Evolutionary conservation across 2,888 invertebrate species (phyloP).

Genomic region (Tenthredo livida): DNA sequence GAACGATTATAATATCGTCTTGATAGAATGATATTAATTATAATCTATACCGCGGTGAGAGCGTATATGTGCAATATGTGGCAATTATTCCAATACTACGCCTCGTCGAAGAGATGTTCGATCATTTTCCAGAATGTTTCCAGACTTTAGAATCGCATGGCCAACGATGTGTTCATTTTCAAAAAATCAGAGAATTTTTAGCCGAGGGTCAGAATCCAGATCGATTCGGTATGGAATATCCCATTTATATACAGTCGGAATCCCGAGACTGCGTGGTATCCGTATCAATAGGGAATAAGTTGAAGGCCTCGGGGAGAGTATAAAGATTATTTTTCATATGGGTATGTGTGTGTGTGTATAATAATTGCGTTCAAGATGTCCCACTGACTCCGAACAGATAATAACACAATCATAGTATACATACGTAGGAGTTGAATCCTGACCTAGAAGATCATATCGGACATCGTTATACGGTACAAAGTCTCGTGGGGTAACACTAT

Average conservation of each 20-base stretch:
- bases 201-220: too few species aligned
- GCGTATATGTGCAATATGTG: too few species aligned
- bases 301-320: not conserved
- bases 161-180: too few species aligned
- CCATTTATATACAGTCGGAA: not conserved
- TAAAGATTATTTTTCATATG: not conserved
- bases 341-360: too few species aligned
- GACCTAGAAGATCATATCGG: constrained; percentile 24
- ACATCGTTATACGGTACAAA: not conserved
- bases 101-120: too few species aligned
- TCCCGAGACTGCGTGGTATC: not conserved
- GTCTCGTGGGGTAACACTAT: not conserved
- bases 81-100: too few species aligned
- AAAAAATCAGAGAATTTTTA: too few species aligned
- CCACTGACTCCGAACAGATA: constrained; percentile 3
- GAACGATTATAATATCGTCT: not conserved
- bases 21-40: not conserved
- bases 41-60: not conserved
- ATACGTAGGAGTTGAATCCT: not conserved
- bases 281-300: not conserved
- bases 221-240: too few species aligned
- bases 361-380: constrained; percentile 16
- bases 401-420: not conserved
- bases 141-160: too few species aligned
- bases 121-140: too few species aligned